phyloP scores from a whole-genome alignment of 2,888 invertebrate species.

The Schizotus pectinicornis region DNA sequence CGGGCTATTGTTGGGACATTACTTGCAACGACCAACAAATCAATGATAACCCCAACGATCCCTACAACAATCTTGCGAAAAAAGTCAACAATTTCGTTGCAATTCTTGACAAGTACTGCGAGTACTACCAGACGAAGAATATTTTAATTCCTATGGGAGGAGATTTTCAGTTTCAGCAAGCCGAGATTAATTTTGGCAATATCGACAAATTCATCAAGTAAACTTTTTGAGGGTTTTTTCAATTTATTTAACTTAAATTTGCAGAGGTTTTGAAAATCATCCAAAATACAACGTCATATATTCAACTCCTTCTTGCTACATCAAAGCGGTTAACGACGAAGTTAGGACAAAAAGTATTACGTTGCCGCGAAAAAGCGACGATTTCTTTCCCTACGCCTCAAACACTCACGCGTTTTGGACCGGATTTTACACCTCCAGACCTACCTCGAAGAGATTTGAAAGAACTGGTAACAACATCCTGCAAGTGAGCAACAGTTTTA shows the following conservation, averaged over 20 bases:
- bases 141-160: conserved; percentile 71
- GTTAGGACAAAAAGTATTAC: conserved; percentile 45
- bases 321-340: conserved; percentile 69
- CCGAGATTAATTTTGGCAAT: conserved; percentile 65
- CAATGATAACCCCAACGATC: conserved; percentile 65
- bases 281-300: conserved; percentile 74
- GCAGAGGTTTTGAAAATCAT: conserved; percentile 30
- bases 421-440: conserved; percentile 69
- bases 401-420: conserved; percentile 75
- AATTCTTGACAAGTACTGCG: conserved; percentile 45
- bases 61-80: conserved; percentile 69
- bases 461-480: conserved; percentile 62
- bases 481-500: conserved; percentile 62
- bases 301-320: conserved; percentile 82
- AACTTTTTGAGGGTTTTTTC: neutral
- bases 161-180: conserved; percentile 69
- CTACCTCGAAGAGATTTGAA: conserved; percentile 63
- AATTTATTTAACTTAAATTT: conserved; percentile 1
- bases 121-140: conserved; percentile 62
- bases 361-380: conserved; percentile 62
- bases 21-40: conserved; percentile 71
- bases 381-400: conserved; percentile 73
- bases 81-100: conserved; percentile 51
- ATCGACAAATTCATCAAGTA: conserved; percentile 63
- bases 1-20: conserved; percentile 73